Percentiles rank a stretch among this genome's conserved stretches.
These are phyloP conservation scores for Phoebastria nigripes DNA, from an alignment of 2,797 vertebrate genomes.

Conservation along the genomic window DNA sequence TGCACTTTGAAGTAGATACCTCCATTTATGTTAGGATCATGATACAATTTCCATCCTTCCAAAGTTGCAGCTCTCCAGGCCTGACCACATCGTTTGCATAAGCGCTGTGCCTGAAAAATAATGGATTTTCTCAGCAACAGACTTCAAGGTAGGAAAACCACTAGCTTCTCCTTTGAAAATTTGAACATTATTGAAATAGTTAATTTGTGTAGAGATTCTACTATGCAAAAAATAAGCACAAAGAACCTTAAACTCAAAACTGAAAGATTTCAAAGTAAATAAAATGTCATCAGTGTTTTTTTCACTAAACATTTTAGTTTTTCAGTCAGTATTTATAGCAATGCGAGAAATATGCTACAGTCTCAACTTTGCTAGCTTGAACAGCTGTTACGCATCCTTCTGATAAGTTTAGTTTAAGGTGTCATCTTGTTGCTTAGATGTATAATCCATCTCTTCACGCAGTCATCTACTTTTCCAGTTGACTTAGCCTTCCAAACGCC, in stretches of 20 bases:
- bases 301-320: not conserved
- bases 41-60: conserved; percentile 97
- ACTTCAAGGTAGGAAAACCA: not conserved
- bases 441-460: not conserved
- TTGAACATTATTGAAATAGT: not conserved
- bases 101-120: conserved; percentile 85
- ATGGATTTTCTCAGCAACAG: not conserved
- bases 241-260: not conserved
- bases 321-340: not conserved
- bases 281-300: not conserved
- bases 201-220: not conserved
- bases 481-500: not conserved
- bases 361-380: not conserved
- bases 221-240: not conserved
- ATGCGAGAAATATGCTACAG: not conserved
- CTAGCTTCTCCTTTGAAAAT: not conserved
- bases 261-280: not conserved
- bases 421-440: not conserved
- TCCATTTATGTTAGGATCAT: conserved; percentile 90
- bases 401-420: not conserved
- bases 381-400: not conserved
- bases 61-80: conserved; percentile 98
- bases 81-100: conserved; percentile 96
- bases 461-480: not conserved
- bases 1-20: conserved; percentile 70